Evolutionary conservation across 2,888 invertebrate genomes (phyloP), one percentile per base, ranked within the genome.

Genomic region (Phortica okadai): DNA sequence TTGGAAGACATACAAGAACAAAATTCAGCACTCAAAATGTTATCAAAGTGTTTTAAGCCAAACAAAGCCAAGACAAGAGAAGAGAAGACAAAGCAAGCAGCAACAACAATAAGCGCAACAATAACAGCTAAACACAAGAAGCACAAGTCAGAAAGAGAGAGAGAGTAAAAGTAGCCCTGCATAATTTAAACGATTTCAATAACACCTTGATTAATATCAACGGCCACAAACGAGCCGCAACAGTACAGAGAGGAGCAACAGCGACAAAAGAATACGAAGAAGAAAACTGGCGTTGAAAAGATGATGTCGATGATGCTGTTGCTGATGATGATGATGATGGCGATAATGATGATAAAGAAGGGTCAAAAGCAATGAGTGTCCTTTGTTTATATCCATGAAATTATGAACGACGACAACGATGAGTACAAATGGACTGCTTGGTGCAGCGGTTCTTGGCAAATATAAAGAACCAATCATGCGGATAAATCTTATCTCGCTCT

Each of bases 141-240:
- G 14, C n/a, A 56, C 56, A 16, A 16, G 14, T 56, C 56, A 14
- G 33, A 56, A 56, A 56, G 6, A 56, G 56, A 56, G n/a, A 16
- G 56, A 14, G 56, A 56, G 56, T 50, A 3, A 50, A 50, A 50
- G 14, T 62, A 16, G 54, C 56, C 70, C 79, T 89, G 87, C 86
- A 87, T 88, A 89, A 89, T 88, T 89, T 89, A 89, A 89, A 89
- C 88, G 86, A 90, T 89, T 89, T 87, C 89, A 90, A 89, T 89
- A 90, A 90, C 90, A 90, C 90, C 86, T 88, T 89, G 89, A 89
- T 89, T 89, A 90, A 90, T 89, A 89, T 90, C 87, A 90, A 85
- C 79, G 78, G 79, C 83, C 83, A 82, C 82, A 85, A 84, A 79
- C 14, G 74, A 50, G 50, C 50, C 5, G 50, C 62, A 21, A 6